Evolutionary conservation across 2,888 invertebrate genomes (phyloP), one percentile per base, ranked within the genome.

Genomic region (Parelbella ahira): DNA sequence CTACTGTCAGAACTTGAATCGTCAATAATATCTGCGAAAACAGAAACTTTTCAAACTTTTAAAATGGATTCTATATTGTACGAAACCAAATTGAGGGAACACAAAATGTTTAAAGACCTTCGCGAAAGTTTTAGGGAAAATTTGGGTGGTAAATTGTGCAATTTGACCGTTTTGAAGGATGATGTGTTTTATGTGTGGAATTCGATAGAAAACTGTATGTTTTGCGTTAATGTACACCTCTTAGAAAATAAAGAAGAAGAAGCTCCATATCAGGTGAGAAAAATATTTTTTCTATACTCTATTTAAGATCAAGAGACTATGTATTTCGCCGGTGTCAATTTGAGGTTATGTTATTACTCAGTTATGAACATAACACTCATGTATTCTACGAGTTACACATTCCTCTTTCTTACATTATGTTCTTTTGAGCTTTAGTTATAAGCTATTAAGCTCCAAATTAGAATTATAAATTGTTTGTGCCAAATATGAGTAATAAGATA

Each of bases 181-280:
- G 91, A 92, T 68, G 89, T 92, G 53, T 73, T 93, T 41, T 93
- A 90, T 60, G 86, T 90, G 54, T 93, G 93, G 93, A 90, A 91
- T 62, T 83, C 89, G 1, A 73, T 86, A 42, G 91, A 92, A 65
- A 90, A 89, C 61, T 91, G 91, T 68, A 83, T 93, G 47, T 77
- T 91, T 55, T 87, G 90, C 45, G 71, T 93, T 49, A 91, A 92
- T 66, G 54, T 92, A 49, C 86, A 79, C 64, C 66, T 80, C 64
- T 57, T 88, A 60, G 72, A 89, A 63, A 78, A 78, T 59, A 63
- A 78, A 51, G 74, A 68, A 15, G 88, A 89, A 41, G 84, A 89
- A 41, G 80, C 90, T 25, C 74, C 84, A 12, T 90, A 91, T 63
- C 92, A 92, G 89, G 92, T 92, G 65, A 60, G 39, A 21, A n/a